Conservation (phyloP, 2,113 vertebrate genomes). For the Cavia aperea region DNA sequence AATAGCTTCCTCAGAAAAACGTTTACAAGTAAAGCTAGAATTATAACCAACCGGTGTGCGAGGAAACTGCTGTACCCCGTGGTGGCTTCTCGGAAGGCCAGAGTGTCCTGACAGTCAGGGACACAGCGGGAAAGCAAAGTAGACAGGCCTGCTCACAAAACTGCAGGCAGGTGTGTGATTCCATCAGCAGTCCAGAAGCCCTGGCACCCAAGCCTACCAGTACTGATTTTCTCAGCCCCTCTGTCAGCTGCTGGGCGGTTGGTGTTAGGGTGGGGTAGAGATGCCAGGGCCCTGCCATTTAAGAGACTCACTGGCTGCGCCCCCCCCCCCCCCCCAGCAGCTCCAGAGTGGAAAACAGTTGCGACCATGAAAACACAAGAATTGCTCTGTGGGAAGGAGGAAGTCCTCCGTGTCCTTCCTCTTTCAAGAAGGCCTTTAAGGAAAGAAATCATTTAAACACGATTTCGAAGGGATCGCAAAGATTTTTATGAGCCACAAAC, state of each 20-base stretch:
- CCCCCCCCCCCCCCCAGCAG: too few relatives aligned
- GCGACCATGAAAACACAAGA: not conserved
- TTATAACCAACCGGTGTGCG: fast-evolving
- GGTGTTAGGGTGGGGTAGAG: fast-evolving
- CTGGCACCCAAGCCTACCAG: fast-evolving
- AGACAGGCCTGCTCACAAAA: fast-evolving
- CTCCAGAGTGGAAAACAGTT: fast-evolving
- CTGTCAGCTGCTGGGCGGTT: fast-evolving
- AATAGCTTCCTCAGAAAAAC: not conserved
- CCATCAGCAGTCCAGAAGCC: fast-evolving
- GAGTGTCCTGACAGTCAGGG: fast-evolving
- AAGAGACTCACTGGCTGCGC: too few relatives aligned
- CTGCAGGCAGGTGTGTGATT: fast-evolving
- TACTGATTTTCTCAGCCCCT: fast-evolving
- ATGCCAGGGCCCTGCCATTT: too few relatives aligned
- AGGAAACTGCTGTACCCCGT: fast-evolving
- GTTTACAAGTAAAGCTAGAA: fast-evolving
- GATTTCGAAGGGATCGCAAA: fast-evolving
- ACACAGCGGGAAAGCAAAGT: fast-evolving
- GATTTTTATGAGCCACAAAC: fast-evolving
- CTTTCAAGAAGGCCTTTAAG: not conserved
- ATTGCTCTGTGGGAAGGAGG: not conserved
- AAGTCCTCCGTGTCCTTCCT: fast-evolving
- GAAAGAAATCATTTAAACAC: not conserved
- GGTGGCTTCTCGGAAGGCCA: not conserved